phyloP scores from a whole-genome alignment of 2,113 vertebrate genomes.

The Gavia stellata region DNA sequence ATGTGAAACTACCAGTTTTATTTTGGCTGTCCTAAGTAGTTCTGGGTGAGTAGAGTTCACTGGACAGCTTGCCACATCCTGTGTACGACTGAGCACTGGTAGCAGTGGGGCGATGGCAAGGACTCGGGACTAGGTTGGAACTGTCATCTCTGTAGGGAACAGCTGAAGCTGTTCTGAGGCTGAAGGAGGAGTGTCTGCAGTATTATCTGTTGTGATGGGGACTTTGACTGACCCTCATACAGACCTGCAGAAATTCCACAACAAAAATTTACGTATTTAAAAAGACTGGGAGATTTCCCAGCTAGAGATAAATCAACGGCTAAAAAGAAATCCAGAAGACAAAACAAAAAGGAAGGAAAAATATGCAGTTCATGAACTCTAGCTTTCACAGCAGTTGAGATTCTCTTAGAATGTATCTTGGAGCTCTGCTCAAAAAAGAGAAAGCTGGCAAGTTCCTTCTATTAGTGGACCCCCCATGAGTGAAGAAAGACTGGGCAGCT shows the following conservation, averaged over 20 bases:
- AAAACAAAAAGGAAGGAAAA: conserved; percentile 44
- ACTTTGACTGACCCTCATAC: background rate
- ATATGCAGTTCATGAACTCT: conserved; percentile 30
- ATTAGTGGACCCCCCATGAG: background rate
- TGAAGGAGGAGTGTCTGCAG: background rate
- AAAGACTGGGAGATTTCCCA: conserved; percentile 44
- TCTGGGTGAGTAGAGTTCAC: background rate
- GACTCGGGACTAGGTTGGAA: background rate
- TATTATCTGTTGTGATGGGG: background rate
- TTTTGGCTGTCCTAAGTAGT: background rate
- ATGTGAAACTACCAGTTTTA: background rate
- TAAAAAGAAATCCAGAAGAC: conserved; percentile 45
- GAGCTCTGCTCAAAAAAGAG: background rate
- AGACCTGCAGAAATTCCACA: conserved; percentile 9
- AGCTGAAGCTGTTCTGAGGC: conserved; percentile 5
- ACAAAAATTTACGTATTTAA: conserved; percentile 8
- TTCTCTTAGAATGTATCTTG: background rate
- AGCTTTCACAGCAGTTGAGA: background rate
- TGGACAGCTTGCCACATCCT: background rate
- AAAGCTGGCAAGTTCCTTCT: background rate
- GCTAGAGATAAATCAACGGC: conserved; percentile 36
- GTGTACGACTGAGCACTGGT: background rate
- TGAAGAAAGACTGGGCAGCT: background rate
- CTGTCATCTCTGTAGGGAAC: background rate
- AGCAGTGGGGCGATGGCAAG: background rate